Conservation (phyloP, 2,113 vertebrate species). For the Gnathonemus longibarbis region DNA sequence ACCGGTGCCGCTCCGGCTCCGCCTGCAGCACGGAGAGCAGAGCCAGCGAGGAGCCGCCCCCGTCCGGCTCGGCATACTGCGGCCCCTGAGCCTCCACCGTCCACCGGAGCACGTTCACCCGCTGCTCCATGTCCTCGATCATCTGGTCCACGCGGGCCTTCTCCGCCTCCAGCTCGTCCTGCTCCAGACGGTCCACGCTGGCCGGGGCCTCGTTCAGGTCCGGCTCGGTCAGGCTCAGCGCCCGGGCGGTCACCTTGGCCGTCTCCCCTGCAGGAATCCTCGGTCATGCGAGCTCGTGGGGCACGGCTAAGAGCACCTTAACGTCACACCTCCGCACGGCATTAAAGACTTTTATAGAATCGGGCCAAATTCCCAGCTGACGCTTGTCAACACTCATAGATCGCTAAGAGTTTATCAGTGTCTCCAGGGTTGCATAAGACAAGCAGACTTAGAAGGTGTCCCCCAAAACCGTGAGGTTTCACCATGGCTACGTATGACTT, state of each 20-base stretch:
- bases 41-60: constrained; percentile 51
- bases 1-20: constrained; percentile 28
- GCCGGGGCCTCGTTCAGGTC: constrained; percentile 5
- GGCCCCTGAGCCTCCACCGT: constrained; percentile 48
- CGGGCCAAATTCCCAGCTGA: neutral
- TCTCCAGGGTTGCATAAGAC: neutral
- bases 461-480: neutral
- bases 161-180: constrained; percentile 48
- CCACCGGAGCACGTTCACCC: constrained; percentile 59
- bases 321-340: neutral
- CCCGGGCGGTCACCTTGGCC: constrained; percentile 52
- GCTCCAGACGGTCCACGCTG: constrained; percentile 49
- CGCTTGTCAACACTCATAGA: neutral
- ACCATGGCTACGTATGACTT: neutral
- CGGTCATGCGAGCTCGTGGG: too few relatives aligned
- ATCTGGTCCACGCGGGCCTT: constrained; percentile 46
- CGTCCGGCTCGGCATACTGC: constrained; percentile 47
- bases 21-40: constrained; percentile 53
- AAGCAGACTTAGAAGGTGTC: neutral
- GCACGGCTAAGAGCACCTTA: neutral
- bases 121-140: constrained; percentile 62
- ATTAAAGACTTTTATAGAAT: neutral
- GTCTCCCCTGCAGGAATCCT: constrained; percentile 42
- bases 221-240: constrained; percentile 51
- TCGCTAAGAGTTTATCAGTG: neutral